phyloP scores from a whole-genome alignment of 1,140 invertebrate species.

The Saccostrea glomerata region DNA sequence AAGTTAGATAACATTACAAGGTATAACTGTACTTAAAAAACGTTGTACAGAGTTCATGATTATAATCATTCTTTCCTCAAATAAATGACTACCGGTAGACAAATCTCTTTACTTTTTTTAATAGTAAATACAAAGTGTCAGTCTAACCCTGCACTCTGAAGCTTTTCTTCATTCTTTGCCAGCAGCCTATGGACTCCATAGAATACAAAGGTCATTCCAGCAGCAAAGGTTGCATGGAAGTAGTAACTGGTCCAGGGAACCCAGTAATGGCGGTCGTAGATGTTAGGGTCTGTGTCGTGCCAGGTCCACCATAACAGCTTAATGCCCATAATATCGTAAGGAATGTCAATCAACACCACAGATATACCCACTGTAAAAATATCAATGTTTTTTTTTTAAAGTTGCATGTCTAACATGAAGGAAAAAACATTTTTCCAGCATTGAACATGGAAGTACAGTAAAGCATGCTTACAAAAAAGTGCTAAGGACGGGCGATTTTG shows the following conservation, averaged over 20 bases:
- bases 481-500: no score
- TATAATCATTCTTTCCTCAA: no score
- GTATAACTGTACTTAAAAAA: no score
- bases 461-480: no score
- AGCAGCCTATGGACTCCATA: constrained; percentile 81
- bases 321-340: constrained; percentile 89
- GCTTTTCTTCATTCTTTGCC: constrained; percentile 77
- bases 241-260: constrained; percentile 89
- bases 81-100: not conserved
- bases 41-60: no score
- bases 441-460: no score
- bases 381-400: no score
- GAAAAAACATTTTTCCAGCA: no score
- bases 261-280: constrained; percentile 88
- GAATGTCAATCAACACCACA: constrained; percentile 87
- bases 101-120: not conserved
- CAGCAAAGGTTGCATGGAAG: constrained; percentile 88
- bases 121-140: not conserved
- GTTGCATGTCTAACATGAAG: no score
- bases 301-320: constrained; percentile 91
- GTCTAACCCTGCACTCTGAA: constrained; percentile 67
- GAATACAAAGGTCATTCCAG: constrained; percentile 86
- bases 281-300: constrained; percentile 92
- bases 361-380: constrained; percentile 84
- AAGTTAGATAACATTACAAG: no score